Conservation (phyloP, 2,113 vertebrate species). For the Sterrhoptilus dennistouni region DNA sequence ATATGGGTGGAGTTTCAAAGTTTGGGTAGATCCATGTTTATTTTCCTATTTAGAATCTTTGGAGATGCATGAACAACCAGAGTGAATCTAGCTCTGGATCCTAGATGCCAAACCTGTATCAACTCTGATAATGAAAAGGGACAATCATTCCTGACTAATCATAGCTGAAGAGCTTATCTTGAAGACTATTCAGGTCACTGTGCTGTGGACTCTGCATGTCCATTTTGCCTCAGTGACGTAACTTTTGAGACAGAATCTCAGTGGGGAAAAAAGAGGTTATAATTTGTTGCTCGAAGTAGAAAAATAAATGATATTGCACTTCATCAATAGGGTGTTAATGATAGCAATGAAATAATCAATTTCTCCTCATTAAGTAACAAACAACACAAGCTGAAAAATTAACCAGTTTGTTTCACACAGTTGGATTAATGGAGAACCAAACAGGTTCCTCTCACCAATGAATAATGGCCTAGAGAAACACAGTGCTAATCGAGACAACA, state of each 20-base stretch:
- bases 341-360: constrained; percentile 8
- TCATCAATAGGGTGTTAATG: constrained; percentile 41
- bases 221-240: background rate
- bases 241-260: background rate
- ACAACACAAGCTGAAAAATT: constrained; percentile 34
- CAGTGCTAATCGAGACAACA: constrained; percentile 54
- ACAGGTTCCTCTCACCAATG: constrained; percentile 6
- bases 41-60: background rate
- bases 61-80: background rate
- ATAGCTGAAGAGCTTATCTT: background rate
- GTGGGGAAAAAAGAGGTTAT: background rate
- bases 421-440: constrained; percentile 47
- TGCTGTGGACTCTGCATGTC: background rate
- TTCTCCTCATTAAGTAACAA: constrained; percentile 40
- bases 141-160: background rate
- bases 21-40: background rate
- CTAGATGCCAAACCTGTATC: background rate
- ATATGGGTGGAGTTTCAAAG: background rate
- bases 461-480: constrained; percentile 59
- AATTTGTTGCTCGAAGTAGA: background rate
- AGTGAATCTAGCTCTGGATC: background rate
- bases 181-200: background rate
- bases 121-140: background rate
- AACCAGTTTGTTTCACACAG: constrained; percentile 42
- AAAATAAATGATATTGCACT: background rate